These are phyloP conservation scores for Rana temporaria DNA, from an alignment of 2,113 vertebrate genomes.

Conservation along the genomic window DNA sequence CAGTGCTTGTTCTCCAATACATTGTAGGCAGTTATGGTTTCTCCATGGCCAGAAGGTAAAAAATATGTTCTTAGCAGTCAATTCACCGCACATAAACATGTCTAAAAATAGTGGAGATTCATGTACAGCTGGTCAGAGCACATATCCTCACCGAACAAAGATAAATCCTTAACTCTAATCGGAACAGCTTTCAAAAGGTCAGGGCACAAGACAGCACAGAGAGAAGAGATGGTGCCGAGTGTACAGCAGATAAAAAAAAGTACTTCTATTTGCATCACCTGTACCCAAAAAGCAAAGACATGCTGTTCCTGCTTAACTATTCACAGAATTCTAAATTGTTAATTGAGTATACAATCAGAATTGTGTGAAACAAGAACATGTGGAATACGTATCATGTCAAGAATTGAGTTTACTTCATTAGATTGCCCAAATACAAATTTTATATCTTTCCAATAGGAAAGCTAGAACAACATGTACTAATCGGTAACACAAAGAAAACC, in stretches of 20 bases:
- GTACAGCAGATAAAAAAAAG: neutral
- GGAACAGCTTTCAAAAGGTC: conserved; percentile 52
- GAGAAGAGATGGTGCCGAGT: neutral
- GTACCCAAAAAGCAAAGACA: neutral
- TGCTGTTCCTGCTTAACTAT: neutral
- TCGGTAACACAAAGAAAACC: too few species aligned
- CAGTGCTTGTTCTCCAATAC: too few species aligned
- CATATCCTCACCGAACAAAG: conserved; percentile 15
- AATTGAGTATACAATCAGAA: neutral
- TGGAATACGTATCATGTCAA: too few species aligned
- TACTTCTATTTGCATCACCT: neutral
- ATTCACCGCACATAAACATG: conserved; percentile 19
- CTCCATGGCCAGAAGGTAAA: neutral
- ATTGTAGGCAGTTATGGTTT: neutral
- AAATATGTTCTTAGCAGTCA: neutral
- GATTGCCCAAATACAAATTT: too few species aligned
- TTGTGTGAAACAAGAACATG: too few species aligned
- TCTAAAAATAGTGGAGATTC: conserved; percentile 45
- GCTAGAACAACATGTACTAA: too few species aligned
- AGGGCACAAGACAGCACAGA: conserved; percentile 21
- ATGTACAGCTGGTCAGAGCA: conserved; percentile 33
- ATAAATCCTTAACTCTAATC: conserved; percentile 53
- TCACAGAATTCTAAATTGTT: neutral
- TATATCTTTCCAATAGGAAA: too few species aligned
- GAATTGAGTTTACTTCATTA: too few species aligned